Percentiles rank a stretch among this genome's conserved stretches.
phyloP scores from a whole-genome alignment of 1,140 invertebrate species.

The Monochamus saltuarius region DNA sequence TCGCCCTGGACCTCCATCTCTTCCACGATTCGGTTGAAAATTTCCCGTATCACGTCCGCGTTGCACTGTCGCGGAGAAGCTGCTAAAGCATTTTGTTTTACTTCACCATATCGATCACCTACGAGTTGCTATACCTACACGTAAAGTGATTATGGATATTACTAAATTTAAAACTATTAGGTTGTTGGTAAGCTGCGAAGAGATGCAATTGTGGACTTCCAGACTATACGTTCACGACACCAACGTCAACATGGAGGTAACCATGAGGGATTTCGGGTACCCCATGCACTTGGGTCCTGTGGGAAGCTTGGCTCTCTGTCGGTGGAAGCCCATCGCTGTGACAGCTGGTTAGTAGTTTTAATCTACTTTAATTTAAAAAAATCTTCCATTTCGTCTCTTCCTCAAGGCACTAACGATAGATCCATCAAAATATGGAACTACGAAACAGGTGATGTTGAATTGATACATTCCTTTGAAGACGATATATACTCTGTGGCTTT shows the following conservation, averaged over 20 bases:
- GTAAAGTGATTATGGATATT: too few relatives aligned
- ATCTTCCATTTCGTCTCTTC: neutral
- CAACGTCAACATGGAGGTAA: conserved; percentile 47
- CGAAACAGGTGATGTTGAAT: conserved; percentile 72
- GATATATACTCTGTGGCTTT: conserved; percentile 53
- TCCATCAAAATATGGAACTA: conserved; percentile 90
- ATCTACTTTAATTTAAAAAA: neutral
- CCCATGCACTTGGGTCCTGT: conserved; percentile 79
- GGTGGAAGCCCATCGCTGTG: conserved; percentile 86
- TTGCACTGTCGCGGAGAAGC: too few relatives aligned
- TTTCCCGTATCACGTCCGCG: too few relatives aligned
- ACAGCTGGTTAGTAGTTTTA: conserved; percentile 66
- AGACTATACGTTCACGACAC: conserved; percentile 58
- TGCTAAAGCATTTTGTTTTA: too few relatives aligned
- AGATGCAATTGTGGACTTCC: conserved; percentile 63
- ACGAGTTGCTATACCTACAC: too few relatives aligned
- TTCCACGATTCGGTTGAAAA: too few relatives aligned
- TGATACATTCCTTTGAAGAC: conserved; percentile 52
- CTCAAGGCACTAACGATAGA: conserved; percentile 61
- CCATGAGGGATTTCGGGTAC: conserved; percentile 63
- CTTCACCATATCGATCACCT: too few relatives aligned
- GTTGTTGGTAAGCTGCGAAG: conserved; percentile 62
- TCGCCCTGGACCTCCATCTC: too few relatives aligned
- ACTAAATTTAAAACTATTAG: conserved; percentile 45
- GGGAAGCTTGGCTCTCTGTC: conserved; percentile 75